Conservation (phyloP, 2,113 vertebrate genomes). For the Oncorhynchus tshawytscha region DNA sequence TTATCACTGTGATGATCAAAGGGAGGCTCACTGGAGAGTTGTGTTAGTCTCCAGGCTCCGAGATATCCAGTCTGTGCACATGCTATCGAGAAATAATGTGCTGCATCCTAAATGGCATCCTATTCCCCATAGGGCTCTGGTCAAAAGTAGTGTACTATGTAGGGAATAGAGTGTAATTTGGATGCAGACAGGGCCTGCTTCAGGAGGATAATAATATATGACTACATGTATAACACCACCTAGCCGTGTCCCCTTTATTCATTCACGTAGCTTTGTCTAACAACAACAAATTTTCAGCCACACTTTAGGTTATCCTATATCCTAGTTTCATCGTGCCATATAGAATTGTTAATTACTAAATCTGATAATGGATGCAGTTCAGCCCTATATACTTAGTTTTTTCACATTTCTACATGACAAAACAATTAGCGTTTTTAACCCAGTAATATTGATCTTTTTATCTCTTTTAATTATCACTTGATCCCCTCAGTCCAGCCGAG, state of each 20-base stretch:
- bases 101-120: constrained; percentile 12
- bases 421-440: constrained; percentile 23
- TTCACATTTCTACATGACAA: constrained; percentile 32
- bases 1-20: constrained; percentile 66
- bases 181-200: constrained; percentile 13
- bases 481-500: constrained; percentile 30
- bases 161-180: background rate
- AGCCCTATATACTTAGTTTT: background rate
- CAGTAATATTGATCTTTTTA: constrained; percentile 50
- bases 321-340: constrained; percentile 51
- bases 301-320: too few species aligned
- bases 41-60: constrained; percentile 60
- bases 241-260: constrained; percentile 26
- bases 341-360: too few species aligned
- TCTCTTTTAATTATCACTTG: constrained; percentile 61
- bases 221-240: constrained; percentile 1
- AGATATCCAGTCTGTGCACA: constrained; percentile 67
- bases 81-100: constrained; percentile 63
- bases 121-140: too few species aligned
- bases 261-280: constrained; percentile 54
- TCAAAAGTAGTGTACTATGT: too few species aligned
- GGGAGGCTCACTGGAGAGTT: constrained; percentile 64
- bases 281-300: constrained; percentile 47
- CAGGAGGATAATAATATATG: constrained; percentile 49
- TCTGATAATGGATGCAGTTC: too few species aligned